phyloP scores from a whole-genome alignment of 2,113 vertebrate species.

The Scartelaos histophorus region DNA sequence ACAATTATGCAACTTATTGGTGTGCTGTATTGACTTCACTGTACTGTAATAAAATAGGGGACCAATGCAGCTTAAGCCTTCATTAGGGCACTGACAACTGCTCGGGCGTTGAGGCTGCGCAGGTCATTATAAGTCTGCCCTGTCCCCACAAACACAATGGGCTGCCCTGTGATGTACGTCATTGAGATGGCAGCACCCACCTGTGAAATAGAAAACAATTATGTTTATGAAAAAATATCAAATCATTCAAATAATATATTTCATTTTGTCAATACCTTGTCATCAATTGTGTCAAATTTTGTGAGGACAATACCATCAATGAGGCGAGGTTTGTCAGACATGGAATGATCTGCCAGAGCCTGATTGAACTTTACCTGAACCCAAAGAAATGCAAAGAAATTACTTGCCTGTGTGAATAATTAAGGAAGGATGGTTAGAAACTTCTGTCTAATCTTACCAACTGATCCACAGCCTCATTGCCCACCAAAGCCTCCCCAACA shows the following conservation, averaged over 20 bases:
- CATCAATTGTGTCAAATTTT: conserved; percentile 99
- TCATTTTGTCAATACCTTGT: conserved; percentile 82
- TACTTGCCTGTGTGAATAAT: background rate
- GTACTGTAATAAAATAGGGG: conserved; percentile 22
- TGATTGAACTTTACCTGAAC: conserved; percentile 98
- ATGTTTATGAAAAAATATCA: background rate
- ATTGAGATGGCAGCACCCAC: conserved; percentile 98
- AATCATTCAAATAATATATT: background rate
- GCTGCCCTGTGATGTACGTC: conserved; percentile 99
- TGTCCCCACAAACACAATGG: conserved; percentile 96
- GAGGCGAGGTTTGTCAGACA: conserved; percentile 90
- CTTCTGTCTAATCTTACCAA: conserved; percentile 79
- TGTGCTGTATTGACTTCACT: conserved; percentile 31
- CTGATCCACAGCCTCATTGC: conserved; percentile 97
- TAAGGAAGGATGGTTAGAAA: background rate
- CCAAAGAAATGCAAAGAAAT: background rate
- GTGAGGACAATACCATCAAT: conserved; percentile 98
- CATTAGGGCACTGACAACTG: conserved; percentile 96
- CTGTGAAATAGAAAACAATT: conserved; percentile 64
- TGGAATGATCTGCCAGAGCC: conserved; percentile 95
- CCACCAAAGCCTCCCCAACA: conserved; percentile 95
- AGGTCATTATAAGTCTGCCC: conserved; percentile 98
- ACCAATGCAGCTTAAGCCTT: conserved; percentile 82
- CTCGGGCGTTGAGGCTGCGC: conserved; percentile 94
- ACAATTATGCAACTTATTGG: conserved; percentile 9